These are phyloP conservation scores for cat (Felis catus) DNA, from an alignment of 2,113 vertebrate species.

Conservation along the genomic window DNA sequence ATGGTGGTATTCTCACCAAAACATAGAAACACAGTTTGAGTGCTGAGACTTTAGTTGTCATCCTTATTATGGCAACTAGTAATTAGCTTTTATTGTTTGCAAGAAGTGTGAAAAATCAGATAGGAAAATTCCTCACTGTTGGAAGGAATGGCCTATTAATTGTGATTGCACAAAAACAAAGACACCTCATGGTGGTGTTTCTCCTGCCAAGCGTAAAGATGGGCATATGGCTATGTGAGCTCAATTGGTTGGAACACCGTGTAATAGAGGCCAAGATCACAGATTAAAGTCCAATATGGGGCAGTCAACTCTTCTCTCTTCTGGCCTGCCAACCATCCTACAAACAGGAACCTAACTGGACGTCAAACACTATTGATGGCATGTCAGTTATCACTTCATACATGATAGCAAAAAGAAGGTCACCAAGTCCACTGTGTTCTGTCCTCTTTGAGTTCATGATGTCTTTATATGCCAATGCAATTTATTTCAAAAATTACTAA, in stretches of 20 bases:
- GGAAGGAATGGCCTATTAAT: slow-evolving; percentile 8
- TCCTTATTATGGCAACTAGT: not conserved
- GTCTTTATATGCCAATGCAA: not conserved
- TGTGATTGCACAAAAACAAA: not conserved
- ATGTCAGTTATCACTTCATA: not conserved
- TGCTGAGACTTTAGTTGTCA: not conserved
- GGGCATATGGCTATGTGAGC: not conserved
- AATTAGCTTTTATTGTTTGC: slow-evolving; percentile 7
- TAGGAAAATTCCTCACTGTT: not conserved
- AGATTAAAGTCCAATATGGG: not conserved
- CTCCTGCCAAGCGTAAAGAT: not conserved
- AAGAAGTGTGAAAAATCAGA: slow-evolving; percentile 33
- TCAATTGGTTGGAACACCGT: not conserved
- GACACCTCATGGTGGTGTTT: not conserved
- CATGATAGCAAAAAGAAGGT: not conserved
- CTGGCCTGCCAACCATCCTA: not conserved
- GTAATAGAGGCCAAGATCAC: not conserved
- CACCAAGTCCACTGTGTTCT: not conserved
- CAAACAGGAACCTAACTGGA: not conserved
- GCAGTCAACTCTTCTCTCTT: not conserved
- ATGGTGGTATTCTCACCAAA: not conserved
- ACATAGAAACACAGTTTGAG: not conserved
- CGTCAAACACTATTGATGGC: not conserved
- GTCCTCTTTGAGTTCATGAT: not conserved
- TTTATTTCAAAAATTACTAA: not conserved